These are phyloP conservation scores for Oceanodroma leucorhoa DNA, from an alignment of 2,797 vertebrate species.

Conservation along the genomic window DNA sequence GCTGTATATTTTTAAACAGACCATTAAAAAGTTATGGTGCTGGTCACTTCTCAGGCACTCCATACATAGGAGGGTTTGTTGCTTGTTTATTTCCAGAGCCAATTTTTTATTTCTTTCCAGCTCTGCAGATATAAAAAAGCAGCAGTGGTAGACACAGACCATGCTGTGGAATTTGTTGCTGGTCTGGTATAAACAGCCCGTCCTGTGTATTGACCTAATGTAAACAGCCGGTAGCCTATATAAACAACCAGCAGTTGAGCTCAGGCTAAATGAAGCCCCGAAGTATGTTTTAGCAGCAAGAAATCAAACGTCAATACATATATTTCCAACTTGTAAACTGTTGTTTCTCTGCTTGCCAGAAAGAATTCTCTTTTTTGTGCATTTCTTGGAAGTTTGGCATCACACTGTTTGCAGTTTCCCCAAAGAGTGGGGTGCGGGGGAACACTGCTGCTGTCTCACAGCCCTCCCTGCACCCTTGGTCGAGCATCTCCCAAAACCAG, in stretches of 20 bases:
- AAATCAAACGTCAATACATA: constrained; percentile 15
- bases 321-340: constrained; percentile 13
- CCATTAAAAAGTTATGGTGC: neutral
- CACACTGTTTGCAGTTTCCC: neutral
- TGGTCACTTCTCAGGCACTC: neutral
- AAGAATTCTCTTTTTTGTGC: neutral
- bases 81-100: neutral
- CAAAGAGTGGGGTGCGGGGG: neutral
- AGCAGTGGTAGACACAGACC: neutral
- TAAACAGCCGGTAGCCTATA: constrained; percentile 68
- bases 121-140: neutral
- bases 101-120: neutral
- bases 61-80: neutral
- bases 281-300: constrained; percentile 26
- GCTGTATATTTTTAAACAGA: neutral
- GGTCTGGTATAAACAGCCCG: constrained; percentile 49
- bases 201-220: constrained; percentile 53
- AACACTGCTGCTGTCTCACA: neutral
- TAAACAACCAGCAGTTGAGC: constrained; percentile 59
- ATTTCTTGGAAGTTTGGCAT: neutral
- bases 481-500: neutral
- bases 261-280: constrained; percentile 25
- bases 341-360: neutral
- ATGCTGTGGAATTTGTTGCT: constrained; percentile 51
- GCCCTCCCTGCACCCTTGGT: neutral